Evolutionary conservation across 2,797 vertebrate species (phyloP).

Genomic region (Arnoldichthys spilopterus): DNA sequence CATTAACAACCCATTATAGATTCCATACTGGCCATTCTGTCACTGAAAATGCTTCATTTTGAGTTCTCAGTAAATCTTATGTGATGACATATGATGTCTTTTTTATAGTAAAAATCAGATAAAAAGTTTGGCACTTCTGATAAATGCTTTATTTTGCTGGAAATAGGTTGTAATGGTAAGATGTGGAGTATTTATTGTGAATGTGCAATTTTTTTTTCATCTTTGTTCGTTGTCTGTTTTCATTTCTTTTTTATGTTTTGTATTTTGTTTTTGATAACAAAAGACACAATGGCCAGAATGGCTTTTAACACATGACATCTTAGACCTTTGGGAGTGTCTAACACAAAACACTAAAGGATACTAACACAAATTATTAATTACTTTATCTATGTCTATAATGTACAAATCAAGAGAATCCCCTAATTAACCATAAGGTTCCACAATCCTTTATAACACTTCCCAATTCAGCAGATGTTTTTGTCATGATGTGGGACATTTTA

Average conservation of each 20-base stretch:
- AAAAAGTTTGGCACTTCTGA: background rate
- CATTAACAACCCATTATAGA: conserved; percentile 19
- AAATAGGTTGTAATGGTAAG: background rate
- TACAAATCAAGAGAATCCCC: conserved; percentile 14
- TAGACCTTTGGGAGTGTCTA: background rate
- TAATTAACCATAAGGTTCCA: background rate
- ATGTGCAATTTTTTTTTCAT: background rate
- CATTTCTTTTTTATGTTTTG: too few species aligned
- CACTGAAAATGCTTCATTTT: background rate
- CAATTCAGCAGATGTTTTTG: conserved; percentile 19
- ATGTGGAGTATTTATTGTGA: background rate
- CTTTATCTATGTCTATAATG: background rate
- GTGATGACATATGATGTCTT: background rate
- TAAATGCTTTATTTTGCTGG: background rate
- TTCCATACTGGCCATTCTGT: conserved; percentile 33
- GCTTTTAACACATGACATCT: background rate
- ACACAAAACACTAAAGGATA: background rate
- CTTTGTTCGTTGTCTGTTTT: background rate
- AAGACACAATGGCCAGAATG: conserved; percentile 37
- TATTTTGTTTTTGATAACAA: background rate
- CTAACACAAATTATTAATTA: background rate
- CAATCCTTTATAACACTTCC: background rate
- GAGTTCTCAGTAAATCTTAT: background rate
- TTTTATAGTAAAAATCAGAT: background rate
- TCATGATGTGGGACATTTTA: conserved; percentile 17